Conservation (phyloP, 2,113 vertebrate species). For the Patagioenas fasciata region DNA sequence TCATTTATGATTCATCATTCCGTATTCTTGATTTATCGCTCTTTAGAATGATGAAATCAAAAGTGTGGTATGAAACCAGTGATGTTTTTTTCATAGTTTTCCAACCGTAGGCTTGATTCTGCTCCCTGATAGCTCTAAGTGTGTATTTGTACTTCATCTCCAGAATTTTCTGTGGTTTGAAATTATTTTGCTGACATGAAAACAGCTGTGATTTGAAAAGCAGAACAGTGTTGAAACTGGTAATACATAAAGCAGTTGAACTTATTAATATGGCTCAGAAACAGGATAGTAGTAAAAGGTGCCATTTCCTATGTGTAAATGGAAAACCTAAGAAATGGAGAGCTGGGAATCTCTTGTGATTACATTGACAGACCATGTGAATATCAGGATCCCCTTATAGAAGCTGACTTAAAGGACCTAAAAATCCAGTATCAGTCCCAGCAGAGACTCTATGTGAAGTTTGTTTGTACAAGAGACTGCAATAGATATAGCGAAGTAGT, state of each 20-base stretch:
- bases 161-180: conserved; percentile 51
- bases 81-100: neutral
- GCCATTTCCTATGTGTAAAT: conserved; percentile 50
- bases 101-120: neutral
- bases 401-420: neutral
- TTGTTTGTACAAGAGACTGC: neutral
- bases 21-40: neutral
- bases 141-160: conserved; percentile 1
- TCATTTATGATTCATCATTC: conserved; percentile 25
- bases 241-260: conserved; percentile 49
- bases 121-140: neutral
- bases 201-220: conserved; percentile 55
- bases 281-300: conserved; percentile 50
- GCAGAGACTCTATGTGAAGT: neutral
- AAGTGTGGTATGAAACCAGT: neutral
- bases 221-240: conserved; percentile 31
- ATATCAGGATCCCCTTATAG: neutral
- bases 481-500: neutral
- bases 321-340: conserved; percentile 33
- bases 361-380: conserved; percentile 3
- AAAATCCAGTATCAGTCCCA: neutral
- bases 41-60: neutral
- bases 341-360: conserved; percentile 20
- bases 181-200: conserved; percentile 40
- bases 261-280: conserved; percentile 37